Evolutionary conservation across 2,113 vertebrate genomes (phyloP), one percentile per base, ranked within the genome.

Genomic region (Talpa occidentalis): DNA sequence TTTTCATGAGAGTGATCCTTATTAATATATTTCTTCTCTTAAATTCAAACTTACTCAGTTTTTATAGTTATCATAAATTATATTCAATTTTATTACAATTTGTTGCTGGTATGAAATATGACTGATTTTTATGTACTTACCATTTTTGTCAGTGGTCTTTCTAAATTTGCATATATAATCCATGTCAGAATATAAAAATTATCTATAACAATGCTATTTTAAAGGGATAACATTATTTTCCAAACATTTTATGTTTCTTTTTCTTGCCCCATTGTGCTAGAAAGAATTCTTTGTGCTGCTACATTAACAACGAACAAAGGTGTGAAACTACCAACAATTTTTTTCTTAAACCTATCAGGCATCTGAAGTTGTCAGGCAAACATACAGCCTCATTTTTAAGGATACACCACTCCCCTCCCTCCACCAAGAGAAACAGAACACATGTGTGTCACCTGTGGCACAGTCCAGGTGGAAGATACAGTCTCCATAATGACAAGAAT

Each of bases 11-110:
- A 72, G 78, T 78, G 52, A 40, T 2, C 9, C 6, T 78, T 72
- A 35, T 44, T 85, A n/a, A 70, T 60, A 2, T 47, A 84, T 79
- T 78, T 56, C 59, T 49, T 81, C 82, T 62, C 35, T 87, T 69
- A 92, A 83, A 88, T 82, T 82, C n/a, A 76, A 40, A 15, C 15
- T 24, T 83, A 56, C n/a, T 21, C 59, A 64, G 60, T 49, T 60
- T 94, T 82, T 82, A 91, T 0, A 40, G 47, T 47, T 28, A 69
- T 62, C 84, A 69, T 49, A 60, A 42, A 60, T 59, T 42, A 0
- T 49, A 67, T 59, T 54, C 1, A 62, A n/a, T 90, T 82, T 70
- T 90, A 64, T 79, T 85, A 32, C 42, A 77, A 92, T 77, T 83
- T 88, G 44, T 72, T 70, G 28, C 37, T 21, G 30, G 22, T 64